Evolutionary conservation across 2,888 invertebrate genomes (phyloP).

Genomic region (Apodemia hepburni): DNA sequence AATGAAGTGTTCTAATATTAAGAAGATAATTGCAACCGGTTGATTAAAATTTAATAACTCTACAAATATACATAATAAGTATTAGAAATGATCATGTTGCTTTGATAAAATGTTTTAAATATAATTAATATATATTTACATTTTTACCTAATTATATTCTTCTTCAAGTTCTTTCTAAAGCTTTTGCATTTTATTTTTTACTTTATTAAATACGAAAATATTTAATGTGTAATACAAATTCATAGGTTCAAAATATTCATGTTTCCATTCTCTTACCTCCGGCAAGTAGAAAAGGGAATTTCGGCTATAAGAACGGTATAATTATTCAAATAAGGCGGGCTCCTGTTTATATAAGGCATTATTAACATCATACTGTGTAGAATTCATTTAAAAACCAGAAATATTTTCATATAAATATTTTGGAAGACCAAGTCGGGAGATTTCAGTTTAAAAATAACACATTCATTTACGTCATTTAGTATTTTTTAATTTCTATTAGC

Average conservation of each 20-base stretch:
- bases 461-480: neutral
- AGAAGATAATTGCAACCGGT: no score
- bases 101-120: no score
- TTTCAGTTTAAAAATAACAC: neutral
- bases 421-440: neutral
- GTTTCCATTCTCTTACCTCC: conserved; percentile 5
- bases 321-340: conserved; percentile 53
- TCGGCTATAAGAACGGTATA: conserved; percentile 48
- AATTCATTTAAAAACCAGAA: conserved; percentile 7
- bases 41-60: no score
- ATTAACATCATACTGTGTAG: conserved; percentile 6
- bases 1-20: no score
- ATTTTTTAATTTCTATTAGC: neutral
- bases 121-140: no score
- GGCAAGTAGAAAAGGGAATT: conserved; percentile 30
- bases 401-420: neutral
- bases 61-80: no score
- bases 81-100: no score
- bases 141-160: no score
- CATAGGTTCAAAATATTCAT: conserved; percentile 11
- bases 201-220: no score
- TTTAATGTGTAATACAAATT: neutral
- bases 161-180: no score
- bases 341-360: conserved; percentile 13
- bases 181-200: no score